These are phyloP conservation scores for Luscinia luscinia DNA, from an alignment of 2,797 vertebrate species.

Conservation along the genomic window DNA sequence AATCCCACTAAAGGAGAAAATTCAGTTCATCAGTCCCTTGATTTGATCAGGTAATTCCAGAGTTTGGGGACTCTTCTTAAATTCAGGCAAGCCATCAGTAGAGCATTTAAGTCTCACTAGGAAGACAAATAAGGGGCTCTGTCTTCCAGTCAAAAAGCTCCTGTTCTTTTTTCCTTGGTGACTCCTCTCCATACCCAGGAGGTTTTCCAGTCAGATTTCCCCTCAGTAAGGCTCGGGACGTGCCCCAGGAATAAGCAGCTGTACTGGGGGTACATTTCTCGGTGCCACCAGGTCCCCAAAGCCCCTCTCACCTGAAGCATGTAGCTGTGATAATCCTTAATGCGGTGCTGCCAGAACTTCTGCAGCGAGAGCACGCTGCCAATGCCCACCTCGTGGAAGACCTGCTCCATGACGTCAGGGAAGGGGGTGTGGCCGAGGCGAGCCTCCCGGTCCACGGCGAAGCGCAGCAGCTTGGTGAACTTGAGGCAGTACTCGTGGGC, in stretches of 20 bases:
- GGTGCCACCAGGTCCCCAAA: accelerated
- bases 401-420: constrained; percentile 95
- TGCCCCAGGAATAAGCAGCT: not conserved
- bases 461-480: constrained; percentile 89
- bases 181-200: not conserved
- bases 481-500: constrained; percentile 95
- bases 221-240: not conserved
- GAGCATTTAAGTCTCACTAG: not conserved
- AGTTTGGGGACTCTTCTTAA: not conserved
- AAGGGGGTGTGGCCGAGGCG: constrained; percentile 90
- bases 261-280: not conserved
- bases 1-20: not conserved
- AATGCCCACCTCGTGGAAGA: constrained; percentile 95
- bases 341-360: constrained; percentile 97
- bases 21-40: not conserved
- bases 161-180: not conserved
- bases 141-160: not conserved
- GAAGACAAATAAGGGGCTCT: not conserved
- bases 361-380: constrained; percentile 95
- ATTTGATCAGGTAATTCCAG: not conserved
- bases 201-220: not conserved
- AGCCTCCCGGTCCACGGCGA: constrained; percentile 92
- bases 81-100: not conserved
- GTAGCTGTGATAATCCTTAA: constrained; percentile 98
- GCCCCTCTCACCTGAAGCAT: constrained; percentile 90